Evolutionary conservation across 2,797 vertebrate genomes (phyloP), one percentile per base, ranked within the genome.

Genomic region (Parauchenoglanis punctatus): DNA sequence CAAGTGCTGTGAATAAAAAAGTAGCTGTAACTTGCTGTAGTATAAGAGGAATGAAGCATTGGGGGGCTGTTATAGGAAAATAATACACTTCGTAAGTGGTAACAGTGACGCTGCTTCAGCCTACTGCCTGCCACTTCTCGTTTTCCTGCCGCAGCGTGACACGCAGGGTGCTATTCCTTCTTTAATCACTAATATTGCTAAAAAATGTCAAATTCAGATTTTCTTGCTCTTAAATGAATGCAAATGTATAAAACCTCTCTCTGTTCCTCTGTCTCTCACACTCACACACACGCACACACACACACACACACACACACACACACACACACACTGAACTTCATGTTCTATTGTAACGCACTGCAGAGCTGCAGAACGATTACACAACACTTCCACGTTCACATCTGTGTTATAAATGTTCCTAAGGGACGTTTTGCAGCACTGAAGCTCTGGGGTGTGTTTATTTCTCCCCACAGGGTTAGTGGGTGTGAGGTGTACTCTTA

Each of bases 311-410:
- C 67, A 70, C 67, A 49, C 40, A 13, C 20, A 75, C 70, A 11
- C 40, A 72, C 40, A 25, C 18, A 46, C 40, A 25, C 44, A 76
- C 25, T 54, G 20, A 73, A 25, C 44, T 25, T 52, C 46, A 49
- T 52, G 25, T 76, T 77, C 25, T 28, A 28, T 15, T 54, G 25
- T n/a, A 54, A 8, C 49, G 2, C 11, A 3, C 49, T 1, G n/a
- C 75, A 31, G 75, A 77, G 28, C 49, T 78, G 52, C 49, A 58
- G 76, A 78, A 35, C 17, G 76, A 78, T 78, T 58, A 78, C 31
- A 54, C 52, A 78, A 78, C 28, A 40, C 46, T 52, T n/a, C 25
- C 46, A 58, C 77, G 17, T 54, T 58, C 18, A 58, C 76, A 78
- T 35, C 28, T 78, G 76, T 78, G 52, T 17, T 56, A 58, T 58